These are phyloP conservation scores for Clusia tigrina DNA, from an alignment of 2,888 invertebrate species.

Conservation along the genomic window DNA sequence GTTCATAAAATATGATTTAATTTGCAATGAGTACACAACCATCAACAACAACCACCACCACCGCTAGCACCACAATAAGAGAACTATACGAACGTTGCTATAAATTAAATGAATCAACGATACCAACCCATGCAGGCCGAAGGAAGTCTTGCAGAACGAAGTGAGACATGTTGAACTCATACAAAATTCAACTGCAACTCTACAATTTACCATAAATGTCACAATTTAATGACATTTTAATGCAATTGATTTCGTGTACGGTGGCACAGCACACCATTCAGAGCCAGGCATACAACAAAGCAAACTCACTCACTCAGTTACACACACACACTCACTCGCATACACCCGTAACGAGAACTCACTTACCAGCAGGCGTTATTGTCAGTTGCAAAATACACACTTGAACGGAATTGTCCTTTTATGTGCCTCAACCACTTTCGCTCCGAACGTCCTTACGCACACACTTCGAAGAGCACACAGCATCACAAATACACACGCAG, in stretches of 20 bases:
- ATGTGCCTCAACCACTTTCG: neutral
- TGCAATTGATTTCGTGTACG: slow-evolving; percentile 15
- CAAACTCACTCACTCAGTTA: neutral
- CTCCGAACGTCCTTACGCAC: neutral
- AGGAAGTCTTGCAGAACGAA: neutral
- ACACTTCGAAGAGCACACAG: neutral
- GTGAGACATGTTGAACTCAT: neutral
- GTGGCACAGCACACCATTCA: neutral
- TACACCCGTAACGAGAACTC: too few species aligned
- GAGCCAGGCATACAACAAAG: neutral
- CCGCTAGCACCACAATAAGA: too few species aligned
- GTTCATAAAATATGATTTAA: neutral
- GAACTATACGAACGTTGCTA: neutral
- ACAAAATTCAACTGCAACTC: slow-evolving; percentile 14
- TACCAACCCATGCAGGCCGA: neutral
- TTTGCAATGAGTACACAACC: neutral
- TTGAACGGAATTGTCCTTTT: slow-evolving; percentile 4
- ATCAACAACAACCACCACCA: neutral
- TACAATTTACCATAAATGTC: slow-evolving; percentile 22
- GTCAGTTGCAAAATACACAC: neutral
- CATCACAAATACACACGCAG: neutral
- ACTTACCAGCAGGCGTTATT: neutral
- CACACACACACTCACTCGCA: neutral
- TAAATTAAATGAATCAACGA: neutral
- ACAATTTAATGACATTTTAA: slow-evolving; percentile 21